Evolutionary conservation across 1,140 invertebrate species (phyloP), one percentile per base, ranked within the genome.

Genomic region (Drosophila ironensis): DNA sequence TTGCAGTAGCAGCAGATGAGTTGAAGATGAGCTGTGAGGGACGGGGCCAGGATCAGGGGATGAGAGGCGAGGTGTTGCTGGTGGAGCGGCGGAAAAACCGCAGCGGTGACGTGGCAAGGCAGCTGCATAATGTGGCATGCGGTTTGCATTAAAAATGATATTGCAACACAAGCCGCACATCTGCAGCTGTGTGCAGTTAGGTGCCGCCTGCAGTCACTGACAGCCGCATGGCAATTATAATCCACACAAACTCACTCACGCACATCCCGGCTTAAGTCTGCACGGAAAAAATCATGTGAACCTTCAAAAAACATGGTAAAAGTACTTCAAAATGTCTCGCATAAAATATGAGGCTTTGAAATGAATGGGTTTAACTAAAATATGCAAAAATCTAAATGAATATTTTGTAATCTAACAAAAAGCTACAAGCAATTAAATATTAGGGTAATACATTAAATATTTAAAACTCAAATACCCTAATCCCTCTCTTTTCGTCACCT

Each of bases 101-200:
- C 77, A 82, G 77, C 68, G 78, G 77, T 81, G 73, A 72, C 67
- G 73, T 76, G 73, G 73, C 60, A 77, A 72, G 84, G 68, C 77
- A 77, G 77, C 78, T 84, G 77, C 77, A 82, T 82, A 82, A 82
- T 82, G 77, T 84, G 77, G 78, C 77, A 64, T 82, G 77, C 74
- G 77, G 77, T 84, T 84, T 84, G 77, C 77, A 82, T 82, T 82
- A 82, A 82, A 82, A 82, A 82, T 82, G 77, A 82, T 82, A 82
- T 64, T 82, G 77, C 77, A 82, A 82, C 77, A 84, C 66, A 69
- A 82, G 72, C 56, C 37, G 48, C 78, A 77, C 60, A 64, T 63
- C 42, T 64, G 60, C 60, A 64, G 60, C 60, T 63, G 60, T 53
- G 47, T 37, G 46, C 51, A 45, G 45, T 19, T 42, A 59, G 66